Evolutionary conservation across 2,113 vertebrate species (phyloP).

Genomic region (Porphyrio hochstetteri): DNA sequence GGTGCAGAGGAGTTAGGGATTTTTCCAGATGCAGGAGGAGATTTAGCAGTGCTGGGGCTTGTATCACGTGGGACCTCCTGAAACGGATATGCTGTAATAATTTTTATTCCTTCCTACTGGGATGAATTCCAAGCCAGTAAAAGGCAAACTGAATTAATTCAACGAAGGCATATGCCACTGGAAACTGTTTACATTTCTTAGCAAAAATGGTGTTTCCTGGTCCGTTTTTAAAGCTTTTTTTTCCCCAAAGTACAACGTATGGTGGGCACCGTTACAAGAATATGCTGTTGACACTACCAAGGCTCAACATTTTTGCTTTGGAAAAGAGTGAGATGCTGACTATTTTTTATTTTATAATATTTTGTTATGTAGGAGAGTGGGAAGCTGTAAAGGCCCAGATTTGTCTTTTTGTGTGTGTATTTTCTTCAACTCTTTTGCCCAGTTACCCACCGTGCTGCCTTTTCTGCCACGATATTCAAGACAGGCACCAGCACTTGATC

Average conservation of each 20-base stretch:
- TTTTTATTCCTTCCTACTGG: conserved; percentile 78
- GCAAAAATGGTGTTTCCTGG: conserved; percentile 60
- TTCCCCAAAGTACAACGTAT: conserved; percentile 12
- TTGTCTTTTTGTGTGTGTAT: background rate
- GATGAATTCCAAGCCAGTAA: conserved; percentile 82
- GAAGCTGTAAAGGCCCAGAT: background rate
- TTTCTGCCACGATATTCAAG: background rate
- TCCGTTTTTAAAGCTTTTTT: conserved; percentile 50
- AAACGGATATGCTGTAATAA: conserved; percentile 73
- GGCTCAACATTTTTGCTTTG: conserved; percentile 4
- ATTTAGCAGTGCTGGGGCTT: conserved; percentile 22
- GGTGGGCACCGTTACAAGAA: conserved; percentile 17
- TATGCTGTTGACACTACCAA: background rate
- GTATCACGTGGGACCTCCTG: conserved; percentile 40
- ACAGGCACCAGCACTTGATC: background rate
- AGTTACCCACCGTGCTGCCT: background rate
- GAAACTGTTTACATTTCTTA: conserved; percentile 79
- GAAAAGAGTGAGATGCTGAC: background rate
- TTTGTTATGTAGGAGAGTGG: background rate
- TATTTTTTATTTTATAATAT: background rate
- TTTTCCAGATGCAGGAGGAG: background rate
- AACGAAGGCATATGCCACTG: conserved; percentile 81
- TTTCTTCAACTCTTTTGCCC: background rate
- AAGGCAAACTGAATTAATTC: conserved; percentile 86
- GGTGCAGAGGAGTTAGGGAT: background rate